Evolutionary conservation across 1,140 invertebrate species (phyloP).

Genomic region (Oryctes rhinoceros): DNA sequence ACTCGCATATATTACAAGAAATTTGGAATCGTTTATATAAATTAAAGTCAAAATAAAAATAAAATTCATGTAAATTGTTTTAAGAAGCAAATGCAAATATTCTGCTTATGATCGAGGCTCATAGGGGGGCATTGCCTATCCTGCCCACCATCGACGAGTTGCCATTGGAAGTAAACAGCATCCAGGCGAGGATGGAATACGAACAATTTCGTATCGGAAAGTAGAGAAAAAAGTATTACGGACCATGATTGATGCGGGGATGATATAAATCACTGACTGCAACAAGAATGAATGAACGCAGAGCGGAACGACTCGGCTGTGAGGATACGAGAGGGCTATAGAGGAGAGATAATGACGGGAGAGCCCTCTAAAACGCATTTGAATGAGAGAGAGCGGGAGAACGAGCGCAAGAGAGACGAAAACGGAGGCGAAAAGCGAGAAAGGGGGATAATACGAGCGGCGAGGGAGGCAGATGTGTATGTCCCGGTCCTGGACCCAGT

Average conservation of each 20-base stretch:
- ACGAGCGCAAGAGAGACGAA: background rate
- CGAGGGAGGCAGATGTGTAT: conserved; percentile 3
- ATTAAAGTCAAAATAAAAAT: too few relatives aligned
- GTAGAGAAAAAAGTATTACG: conserved; percentile 18
- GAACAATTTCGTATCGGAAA: background rate
- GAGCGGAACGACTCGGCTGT: conserved; percentile 3
- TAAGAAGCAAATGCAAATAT: too few relatives aligned
- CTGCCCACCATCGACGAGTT: too few relatives aligned
- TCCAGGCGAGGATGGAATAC: background rate
- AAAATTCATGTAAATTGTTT: too few relatives aligned
- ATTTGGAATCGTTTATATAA: too few relatives aligned
- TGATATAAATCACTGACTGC: conserved; percentile 42
- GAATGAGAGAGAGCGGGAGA: conserved; percentile 2
- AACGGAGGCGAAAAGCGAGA: background rate
- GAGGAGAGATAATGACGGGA: background rate
- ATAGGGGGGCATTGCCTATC: too few relatives aligned
- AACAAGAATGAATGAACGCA: conserved; percentile 44
- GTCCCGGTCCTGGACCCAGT: conserved; percentile 49
- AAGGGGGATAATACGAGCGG: background rate
- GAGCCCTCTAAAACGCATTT: background rate
- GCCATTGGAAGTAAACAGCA: too few relatives aligned
- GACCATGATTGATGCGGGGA: conserved; percentile 21
- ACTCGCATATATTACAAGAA: too few relatives aligned
- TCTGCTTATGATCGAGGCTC: too few relatives aligned
- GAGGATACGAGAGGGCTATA: too few relatives aligned